phyloP scores from a whole-genome alignment of 2,113 vertebrate species.

The Tenrec ecaudatus region DNA sequence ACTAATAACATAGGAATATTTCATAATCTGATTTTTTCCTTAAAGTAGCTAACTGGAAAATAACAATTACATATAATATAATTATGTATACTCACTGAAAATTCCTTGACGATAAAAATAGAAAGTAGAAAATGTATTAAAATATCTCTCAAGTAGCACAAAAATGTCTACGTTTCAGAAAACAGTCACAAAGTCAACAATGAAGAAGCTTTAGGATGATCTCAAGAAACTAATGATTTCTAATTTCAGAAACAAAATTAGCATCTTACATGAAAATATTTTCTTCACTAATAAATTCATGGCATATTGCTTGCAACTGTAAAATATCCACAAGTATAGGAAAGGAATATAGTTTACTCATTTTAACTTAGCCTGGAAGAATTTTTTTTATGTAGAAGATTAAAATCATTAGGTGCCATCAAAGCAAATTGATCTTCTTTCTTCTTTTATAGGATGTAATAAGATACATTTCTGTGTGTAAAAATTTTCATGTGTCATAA shows the following conservation, averaged over 20 bases:
- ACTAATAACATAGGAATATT: background rate
- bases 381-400: background rate
- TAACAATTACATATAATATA: background rate
- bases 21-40: background rate
- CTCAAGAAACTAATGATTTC: background rate
- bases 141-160: background rate
- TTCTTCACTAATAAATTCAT: background rate
- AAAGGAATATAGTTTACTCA: background rate
- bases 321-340: background rate
- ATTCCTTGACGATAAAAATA: background rate
- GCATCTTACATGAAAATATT: background rate
- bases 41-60: background rate
- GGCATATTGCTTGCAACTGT: background rate
- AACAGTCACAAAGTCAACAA: background rate
- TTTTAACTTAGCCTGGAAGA: background rate
- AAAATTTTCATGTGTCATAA: conserved; percentile 4
- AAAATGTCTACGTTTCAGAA: conserved; percentile 14
- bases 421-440: background rate
- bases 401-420: background rate
- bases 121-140: background rate
- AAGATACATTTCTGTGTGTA: conserved; percentile 8
- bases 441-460: background rate
- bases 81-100: background rate
- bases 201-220: background rate
- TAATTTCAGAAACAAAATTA: background rate